A percentile compares a stretch with the other conserved stretches of the same genome.
Evolutionary conservation across 2,797 vertebrate species (phyloP).

Genomic region (Coluber constrictor): DNA sequence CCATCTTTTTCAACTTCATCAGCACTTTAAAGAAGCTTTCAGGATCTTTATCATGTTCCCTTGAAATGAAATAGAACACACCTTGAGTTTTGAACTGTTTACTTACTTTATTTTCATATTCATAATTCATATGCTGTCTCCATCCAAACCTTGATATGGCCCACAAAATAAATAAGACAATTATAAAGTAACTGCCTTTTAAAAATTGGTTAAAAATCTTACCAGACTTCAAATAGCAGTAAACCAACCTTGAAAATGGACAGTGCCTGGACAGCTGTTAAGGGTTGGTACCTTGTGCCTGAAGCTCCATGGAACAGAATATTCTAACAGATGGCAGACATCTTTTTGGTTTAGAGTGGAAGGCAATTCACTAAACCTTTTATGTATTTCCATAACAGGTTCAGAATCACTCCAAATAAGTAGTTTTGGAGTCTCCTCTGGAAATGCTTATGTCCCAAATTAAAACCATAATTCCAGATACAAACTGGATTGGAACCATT

Average conservation of each 20-base stretch:
- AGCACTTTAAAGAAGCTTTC: constrained; percentile 91
- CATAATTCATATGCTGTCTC: neutral
- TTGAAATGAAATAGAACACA: constrained; percentile 87
- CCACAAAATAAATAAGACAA: neutral
- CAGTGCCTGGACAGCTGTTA: neutral
- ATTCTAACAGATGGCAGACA: neutral
- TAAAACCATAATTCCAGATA: neutral
- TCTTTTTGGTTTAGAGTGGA: neutral
- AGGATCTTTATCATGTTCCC: constrained; percentile 94
- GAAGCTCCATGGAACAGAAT: neutral
- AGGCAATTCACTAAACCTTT: neutral
- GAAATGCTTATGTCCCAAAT: neutral
- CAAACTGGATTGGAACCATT: neutral
- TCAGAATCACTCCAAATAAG: neutral
- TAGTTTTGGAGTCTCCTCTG: neutral
- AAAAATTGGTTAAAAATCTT: neutral
- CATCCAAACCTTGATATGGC: neutral
- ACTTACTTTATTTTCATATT: neutral
- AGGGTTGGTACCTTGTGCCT: neutral
- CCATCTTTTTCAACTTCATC: constrained; percentile 80
- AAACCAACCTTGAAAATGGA: neutral
- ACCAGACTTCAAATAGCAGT: neutral
- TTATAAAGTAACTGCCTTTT: neutral
- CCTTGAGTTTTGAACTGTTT: constrained; percentile 35
- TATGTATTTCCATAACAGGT: neutral